Evolutionary conservation across 2,797 vertebrate genomes (phyloP).

Genomic region (Limosa lapponica): DNA sequence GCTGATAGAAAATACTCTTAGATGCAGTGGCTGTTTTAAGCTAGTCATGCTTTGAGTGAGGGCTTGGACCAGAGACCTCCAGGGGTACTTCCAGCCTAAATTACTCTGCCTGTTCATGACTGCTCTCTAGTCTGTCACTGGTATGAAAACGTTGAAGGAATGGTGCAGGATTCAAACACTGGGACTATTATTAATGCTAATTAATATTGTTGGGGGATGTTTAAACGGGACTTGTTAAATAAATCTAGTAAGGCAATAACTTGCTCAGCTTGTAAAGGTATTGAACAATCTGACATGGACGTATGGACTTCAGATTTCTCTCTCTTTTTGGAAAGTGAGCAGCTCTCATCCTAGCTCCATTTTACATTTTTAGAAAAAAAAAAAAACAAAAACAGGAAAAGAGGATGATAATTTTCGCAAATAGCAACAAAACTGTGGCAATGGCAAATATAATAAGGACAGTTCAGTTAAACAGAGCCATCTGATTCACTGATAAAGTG

Average conservation of each 20-base stretch:
- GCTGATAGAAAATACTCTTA: not conserved
- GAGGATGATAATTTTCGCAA: not conserved
- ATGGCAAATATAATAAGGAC: not conserved
- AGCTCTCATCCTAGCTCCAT: not conserved
- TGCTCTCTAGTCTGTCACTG: not conserved
- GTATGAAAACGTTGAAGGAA: not conserved
- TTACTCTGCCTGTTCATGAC: not conserved
- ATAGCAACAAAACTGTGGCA: not conserved
- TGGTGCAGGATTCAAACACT: not conserved
- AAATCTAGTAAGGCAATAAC: not conserved
- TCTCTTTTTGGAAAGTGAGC: not conserved
- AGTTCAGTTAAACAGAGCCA: not conserved
- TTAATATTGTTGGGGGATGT: not conserved
- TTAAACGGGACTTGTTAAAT: not conserved
- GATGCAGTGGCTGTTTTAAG: not conserved
- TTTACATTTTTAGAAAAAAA: not conserved
- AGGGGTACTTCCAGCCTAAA: not conserved
- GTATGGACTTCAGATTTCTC: not conserved
- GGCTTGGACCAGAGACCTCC: not conserved
- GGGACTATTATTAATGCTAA: not conserved
- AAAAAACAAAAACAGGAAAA: not conserved
- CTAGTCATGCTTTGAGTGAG: not conserved
- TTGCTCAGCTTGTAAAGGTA: not conserved
- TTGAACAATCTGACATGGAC: not conserved
- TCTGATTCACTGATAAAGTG: not conserved